phyloP scores from a whole-genome alignment of 2,888 invertebrate genomes.

The Rhagophthalmus giganteus region DNA sequence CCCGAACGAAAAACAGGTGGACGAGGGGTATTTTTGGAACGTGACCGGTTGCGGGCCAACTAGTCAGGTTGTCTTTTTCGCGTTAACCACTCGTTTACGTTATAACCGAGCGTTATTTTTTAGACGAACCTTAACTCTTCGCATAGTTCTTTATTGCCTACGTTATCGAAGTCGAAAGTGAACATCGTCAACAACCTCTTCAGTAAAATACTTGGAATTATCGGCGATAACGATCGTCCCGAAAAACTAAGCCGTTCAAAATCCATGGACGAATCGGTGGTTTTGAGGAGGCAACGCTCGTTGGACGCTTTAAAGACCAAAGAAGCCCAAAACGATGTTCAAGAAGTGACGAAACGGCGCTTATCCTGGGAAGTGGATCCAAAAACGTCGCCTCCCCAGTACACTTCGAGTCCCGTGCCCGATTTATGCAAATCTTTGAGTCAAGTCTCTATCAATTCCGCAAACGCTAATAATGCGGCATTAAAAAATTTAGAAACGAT shows the following conservation, averaged over 20 bases:
- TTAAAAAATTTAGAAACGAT: too few species aligned
- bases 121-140: too few species aligned
- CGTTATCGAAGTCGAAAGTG: slow-evolving; percentile 4
- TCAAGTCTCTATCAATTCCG: slow-evolving; percentile 2
- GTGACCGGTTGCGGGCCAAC: slow-evolving; percentile 4
- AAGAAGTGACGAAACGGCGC: neutral
- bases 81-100: neutral
- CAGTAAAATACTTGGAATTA: slow-evolving; percentile 2
- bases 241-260: neutral
- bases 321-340: neutral
- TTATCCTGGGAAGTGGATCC: slow-evolving; percentile 11
- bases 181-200: neutral
- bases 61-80: slow-evolving; percentile 6
- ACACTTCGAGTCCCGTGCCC: slow-evolving; percentile 9
- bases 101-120: slow-evolving; percentile 6
- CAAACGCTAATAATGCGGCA: neutral
- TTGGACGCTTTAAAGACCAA: slow-evolving; percentile 7
- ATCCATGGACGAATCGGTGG: neutral
- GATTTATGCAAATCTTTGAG: slow-evolving; percentile 2
- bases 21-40: slow-evolving; percentile 9
- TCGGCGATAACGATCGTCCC: neutral
- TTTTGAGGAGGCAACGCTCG: slow-evolving; percentile 7
- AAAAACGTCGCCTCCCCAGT: slow-evolving; percentile 5
- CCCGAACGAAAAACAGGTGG: slow-evolving; percentile 1
- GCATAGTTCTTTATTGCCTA: slow-evolving; percentile 7